Evolutionary conservation across 1,140 invertebrate genomes (phyloP).

Genomic region (Leptinotarsa undecemlineata): DNA sequence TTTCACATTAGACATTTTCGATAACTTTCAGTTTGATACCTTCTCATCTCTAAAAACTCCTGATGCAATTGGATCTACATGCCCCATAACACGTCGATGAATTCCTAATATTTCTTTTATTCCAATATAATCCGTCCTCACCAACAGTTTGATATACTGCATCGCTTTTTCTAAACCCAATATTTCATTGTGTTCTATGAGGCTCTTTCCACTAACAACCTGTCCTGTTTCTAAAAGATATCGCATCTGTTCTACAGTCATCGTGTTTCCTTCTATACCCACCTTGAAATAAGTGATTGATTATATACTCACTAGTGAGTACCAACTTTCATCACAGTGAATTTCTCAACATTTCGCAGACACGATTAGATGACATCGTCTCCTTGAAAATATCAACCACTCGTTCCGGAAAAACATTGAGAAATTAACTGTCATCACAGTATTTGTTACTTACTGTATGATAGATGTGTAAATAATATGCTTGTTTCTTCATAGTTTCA

Average conservation of each 20-base stretch:
- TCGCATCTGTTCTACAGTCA: conserved; percentile 90
- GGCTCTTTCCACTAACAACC: conserved; percentile 91
- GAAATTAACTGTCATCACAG: too few species aligned
- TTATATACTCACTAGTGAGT: conserved; percentile 11
- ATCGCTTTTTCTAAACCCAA: conserved; percentile 91
- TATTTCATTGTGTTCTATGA: conserved; percentile 97
- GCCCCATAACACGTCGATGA: conserved; percentile 89
- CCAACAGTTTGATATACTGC: conserved; percentile 91
- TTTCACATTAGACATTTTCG: too few species aligned
- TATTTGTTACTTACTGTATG: conserved; percentile 76
- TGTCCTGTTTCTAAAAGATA: conserved; percentile 91
- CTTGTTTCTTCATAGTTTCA: conserved; percentile 87
- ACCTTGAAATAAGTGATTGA: conserved; percentile 53
- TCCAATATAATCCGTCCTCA: conserved; percentile 70
- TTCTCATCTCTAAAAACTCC: conserved; percentile 69
- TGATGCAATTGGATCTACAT: conserved; percentile 88
- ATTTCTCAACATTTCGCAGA: too few species aligned
- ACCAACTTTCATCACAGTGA: neutral
- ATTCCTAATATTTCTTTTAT: conserved; percentile 91
- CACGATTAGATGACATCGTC: too few species aligned
- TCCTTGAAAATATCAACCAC: neutral
- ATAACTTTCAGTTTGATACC: conserved; percentile 18
- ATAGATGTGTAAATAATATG: conserved; percentile 95
- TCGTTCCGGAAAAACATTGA: neutral
- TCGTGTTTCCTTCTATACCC: conserved; percentile 96